A percentile compares a stretch with the other conserved stretches of the same genome.
Conservation (phyloP, 2,888 invertebrate species). For the Trachelus tabidus region DNA sequence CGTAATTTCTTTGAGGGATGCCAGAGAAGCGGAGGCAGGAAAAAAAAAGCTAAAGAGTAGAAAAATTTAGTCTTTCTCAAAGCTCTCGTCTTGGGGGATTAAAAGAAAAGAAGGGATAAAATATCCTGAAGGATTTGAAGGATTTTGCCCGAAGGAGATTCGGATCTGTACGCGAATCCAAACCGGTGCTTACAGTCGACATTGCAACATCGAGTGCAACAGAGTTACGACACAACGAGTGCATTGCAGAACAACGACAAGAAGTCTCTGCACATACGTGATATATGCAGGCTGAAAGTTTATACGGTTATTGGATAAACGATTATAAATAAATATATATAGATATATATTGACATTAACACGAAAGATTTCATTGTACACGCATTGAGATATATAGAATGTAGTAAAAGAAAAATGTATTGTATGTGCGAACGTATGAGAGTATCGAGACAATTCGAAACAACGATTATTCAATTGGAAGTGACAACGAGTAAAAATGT, state of each 20-base stretch:
- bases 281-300: neutral
- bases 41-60: neutral
- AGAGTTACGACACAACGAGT: constrained; percentile 42
- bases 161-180: neutral
- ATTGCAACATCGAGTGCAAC: constrained; percentile 17
- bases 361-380: constrained; percentile 7
- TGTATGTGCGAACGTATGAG: neutral
- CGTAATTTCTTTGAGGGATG: neutral
- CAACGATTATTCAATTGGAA: constrained; percentile 12
- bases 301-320: neutral
- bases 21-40: neutral
- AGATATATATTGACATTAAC: neutral
- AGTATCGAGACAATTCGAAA: neutral
- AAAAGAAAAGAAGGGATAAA: neutral
- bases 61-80: neutral
- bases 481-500: constrained; percentile 25
- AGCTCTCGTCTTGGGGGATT: neutral
- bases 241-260: constrained; percentile 41
- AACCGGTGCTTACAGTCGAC: neutral
- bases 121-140: neutral
- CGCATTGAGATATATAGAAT: constrained; percentile 13
- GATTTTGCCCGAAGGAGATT: neutral
- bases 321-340: constrained; percentile 11
- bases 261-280: neutral
- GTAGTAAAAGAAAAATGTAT: constrained; percentile 1